These are phyloP conservation scores for Cataglyphis livida DNA, from an alignment of 2,888 invertebrate species.

Conservation along the genomic window DNA sequence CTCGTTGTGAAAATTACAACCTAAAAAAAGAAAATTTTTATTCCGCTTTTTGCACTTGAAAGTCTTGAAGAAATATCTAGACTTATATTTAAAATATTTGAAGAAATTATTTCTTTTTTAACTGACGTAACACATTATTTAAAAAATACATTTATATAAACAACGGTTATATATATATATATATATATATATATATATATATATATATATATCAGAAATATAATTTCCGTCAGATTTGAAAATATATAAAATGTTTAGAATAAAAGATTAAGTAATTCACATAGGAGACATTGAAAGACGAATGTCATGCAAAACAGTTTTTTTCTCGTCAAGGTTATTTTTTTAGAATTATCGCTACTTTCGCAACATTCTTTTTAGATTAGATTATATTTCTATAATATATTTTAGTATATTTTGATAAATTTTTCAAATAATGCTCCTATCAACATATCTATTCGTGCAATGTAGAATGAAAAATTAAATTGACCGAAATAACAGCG, in stretches of 20 bases:
- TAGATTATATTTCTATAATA: not conserved
- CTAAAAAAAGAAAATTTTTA: not conserved
- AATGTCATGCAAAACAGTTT: constrained; percentile 1
- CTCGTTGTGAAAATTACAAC: not conserved
- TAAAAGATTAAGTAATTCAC: not conserved
- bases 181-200: no score
- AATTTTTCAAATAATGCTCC: not conserved
- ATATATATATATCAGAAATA: not conserved
- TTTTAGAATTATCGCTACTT: not conserved
- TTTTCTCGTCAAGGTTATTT: not conserved
- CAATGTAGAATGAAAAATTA: not conserved
- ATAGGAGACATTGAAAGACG: not conserved
- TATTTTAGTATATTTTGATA: no score
- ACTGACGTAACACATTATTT: not conserved
- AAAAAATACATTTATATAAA: not conserved
- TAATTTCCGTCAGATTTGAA: not conserved
- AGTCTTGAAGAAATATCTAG: not conserved
- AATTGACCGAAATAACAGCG: not conserved
- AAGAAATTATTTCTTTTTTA: not conserved
- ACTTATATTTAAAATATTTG: not conserved
- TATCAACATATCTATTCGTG: not conserved
- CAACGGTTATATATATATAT: not conserved
- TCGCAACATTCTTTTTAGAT: not conserved
- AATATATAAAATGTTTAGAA: not conserved
- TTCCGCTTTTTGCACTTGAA: not conserved